Evolutionary conservation across 1,140 invertebrate genomes (phyloP).

Genomic region (Bursaphelenchus mucronatus): DNA sequence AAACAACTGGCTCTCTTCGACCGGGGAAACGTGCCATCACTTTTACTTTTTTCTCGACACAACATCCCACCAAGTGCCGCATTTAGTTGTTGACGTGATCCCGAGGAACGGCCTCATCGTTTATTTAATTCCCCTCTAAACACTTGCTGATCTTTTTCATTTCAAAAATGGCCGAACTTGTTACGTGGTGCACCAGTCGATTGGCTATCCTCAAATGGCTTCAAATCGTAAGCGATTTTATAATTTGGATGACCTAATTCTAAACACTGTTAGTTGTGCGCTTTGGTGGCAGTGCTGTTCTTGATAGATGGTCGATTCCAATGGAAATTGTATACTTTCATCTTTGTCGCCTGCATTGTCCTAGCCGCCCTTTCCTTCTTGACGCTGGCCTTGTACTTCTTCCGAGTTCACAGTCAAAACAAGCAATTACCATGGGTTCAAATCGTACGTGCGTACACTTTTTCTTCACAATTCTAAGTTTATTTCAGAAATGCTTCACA

Average conservation of each 20-base stretch:
- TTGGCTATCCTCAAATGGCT: constrained; percentile 37
- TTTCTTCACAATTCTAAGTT: constrained; percentile 7
- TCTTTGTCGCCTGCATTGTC: constrained; percentile 39
- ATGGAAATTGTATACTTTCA: constrained; percentile 41
- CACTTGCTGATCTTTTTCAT: constrained; percentile 11
- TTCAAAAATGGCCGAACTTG: constrained; percentile 21
- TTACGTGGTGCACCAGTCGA: constrained; percentile 30
- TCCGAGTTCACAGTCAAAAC: constrained; percentile 30
- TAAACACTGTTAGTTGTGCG: constrained; percentile 37
- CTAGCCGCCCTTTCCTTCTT: constrained; percentile 36
- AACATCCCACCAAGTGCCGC: too few relatives aligned
- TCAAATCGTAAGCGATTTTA: constrained; percentile 32
- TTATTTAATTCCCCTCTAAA: too few relatives aligned
- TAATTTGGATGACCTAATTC: constrained; percentile 5
- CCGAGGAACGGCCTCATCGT: too few relatives aligned
- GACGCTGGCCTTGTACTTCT: constrained; percentile 38
- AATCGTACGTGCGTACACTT: constrained; percentile 28
- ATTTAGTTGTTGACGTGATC: too few relatives aligned
- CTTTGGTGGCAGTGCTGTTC: constrained; percentile 38
- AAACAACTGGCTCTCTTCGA: constrained; percentile 1
- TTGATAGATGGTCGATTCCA: constrained; percentile 41
- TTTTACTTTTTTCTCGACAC: too few relatives aligned
- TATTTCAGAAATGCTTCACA: constrained; percentile 22
- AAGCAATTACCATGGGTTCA: constrained; percentile 31
- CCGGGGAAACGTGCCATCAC: too few relatives aligned